Base-by-base conservation (phyloP, 2,113 vertebrate genomes). In the Aptenodytes forsteri region DNA sequence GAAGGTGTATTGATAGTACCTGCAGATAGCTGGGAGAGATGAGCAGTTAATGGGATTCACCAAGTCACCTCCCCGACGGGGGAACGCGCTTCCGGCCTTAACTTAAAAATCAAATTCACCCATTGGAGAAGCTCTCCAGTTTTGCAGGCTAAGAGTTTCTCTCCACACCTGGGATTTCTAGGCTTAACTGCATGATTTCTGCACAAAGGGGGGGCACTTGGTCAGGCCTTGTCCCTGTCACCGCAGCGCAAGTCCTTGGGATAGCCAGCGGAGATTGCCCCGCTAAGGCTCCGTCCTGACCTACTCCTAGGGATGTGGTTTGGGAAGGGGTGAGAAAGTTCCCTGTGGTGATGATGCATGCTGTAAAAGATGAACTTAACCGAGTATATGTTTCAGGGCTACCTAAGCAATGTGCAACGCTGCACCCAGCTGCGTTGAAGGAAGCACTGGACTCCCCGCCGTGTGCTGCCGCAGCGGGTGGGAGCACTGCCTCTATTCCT, bases 1-100 rank as follows among this genome's bases (percentile, higher is more conserved):
- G 59, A 96, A 95, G 93, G 78, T 91, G 89, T 93, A 91, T 93
- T 97, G 94, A 94, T 93, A 91, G 89, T 44, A 96, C 84, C 94
- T 97, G 87, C 87, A 93, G 93, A 90, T 94, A 95, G 91, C 89
- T 0, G 0, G 78, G 62, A 96, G 93, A 97, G 86, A 94, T 71
- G 84, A 95, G 61, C 84, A 47, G 66, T 88, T 96, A 95, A 95
- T 96, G 58, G 87, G 64, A 96, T 96, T 96, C 89, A 96, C 77
- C 84, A 86, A 88, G 78, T 73, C 89, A 92, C 81, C n/a, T 90
- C 52, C 32, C 52, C 0, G 0, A 6, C 1, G 0, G 26, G 59
- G 52, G 54, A 87, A 89, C 2, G 27, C 5, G 11, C 62, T 86
- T 62, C 81, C 87, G 58, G 27, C 76, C 75, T 96, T 88, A 85